Conservation (phyloP, 1,140 invertebrate species). For the Drosophila busckii region DNA sequence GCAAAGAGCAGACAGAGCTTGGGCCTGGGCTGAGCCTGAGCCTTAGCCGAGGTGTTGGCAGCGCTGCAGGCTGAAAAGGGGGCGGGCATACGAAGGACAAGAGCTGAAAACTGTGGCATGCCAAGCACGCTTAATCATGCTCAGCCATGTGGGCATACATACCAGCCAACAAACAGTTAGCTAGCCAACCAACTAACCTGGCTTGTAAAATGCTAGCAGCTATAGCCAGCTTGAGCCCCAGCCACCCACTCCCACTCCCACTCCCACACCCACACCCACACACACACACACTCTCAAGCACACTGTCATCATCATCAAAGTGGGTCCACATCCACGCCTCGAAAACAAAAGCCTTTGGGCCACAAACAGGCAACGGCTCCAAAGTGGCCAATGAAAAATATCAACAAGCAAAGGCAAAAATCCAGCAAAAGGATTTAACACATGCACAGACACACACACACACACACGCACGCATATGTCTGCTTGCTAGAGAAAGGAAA, state of each 20-base stretch:
- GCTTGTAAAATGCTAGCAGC: no score
- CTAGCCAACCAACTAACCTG: no score
- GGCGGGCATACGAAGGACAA: no score
- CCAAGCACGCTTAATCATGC: slow-evolving; percentile 39
- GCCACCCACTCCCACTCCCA: no score
- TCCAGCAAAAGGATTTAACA: slow-evolving; percentile 46
- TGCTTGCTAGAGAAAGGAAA: no score
- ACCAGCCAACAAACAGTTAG: neutral
- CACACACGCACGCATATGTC: no score
- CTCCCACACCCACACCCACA: no score
- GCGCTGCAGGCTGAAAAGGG: no score
- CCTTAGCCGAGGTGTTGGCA: no score
- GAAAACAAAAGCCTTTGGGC: slow-evolving; percentile 12
- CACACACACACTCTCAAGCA: no score
- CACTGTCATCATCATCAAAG: slow-evolving; percentile 10
- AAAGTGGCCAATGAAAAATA: slow-evolving; percentile 50
- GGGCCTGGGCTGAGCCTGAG: no score
- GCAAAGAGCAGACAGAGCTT: neutral
- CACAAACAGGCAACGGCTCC: slow-evolving; percentile 4
- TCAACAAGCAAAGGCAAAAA: slow-evolving; percentile 40
- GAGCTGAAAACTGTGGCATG: neutral
- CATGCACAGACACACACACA: neutral
- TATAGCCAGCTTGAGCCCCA: no score
- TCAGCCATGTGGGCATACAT: slow-evolving; percentile 17
- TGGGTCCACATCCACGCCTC: slow-evolving; percentile 9